Evolutionary conservation across 2,113 vertebrate species (phyloP), one percentile per base, ranked within the genome.

Genomic region (Hypanus sabinus): DNA sequence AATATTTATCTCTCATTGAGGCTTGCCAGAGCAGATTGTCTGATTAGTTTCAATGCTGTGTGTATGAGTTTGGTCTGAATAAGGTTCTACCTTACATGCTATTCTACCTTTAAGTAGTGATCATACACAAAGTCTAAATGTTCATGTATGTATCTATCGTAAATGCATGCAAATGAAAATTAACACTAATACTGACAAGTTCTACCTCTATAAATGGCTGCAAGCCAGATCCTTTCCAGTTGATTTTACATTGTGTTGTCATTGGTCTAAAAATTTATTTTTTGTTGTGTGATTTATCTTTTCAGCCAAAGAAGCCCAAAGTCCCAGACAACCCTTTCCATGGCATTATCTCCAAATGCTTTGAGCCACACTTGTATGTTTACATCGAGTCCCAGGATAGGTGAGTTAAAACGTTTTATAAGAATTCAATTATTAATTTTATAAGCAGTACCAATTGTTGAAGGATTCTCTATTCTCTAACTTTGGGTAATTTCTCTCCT

Each of bases 321-420:
- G 97, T 96, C 94, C 98, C 98, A 6, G 98, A 99, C 94, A 99
- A 99, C 95, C 99, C 99, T 30, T 99, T 99, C 94, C 99, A 99
- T 22, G 98, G 98, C 95, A 98, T 99, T 60, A 96, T 99, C 95
- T 99, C 99, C 96, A 99, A 99, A 97, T 99, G 99, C 95, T 99
- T 99, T 94, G 99, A 99, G 95, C 98, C 99, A 94, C 99, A 99
- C 95, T 98, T 99, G 33, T 99, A 99, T 0, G 99, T 99, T 94
- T 99, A 99, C 94, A 99, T 99, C 2, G 99, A 99, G 95, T 99
- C 99, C 94, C 99, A 99, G 96, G 99, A 99, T 97, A 99, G 97
- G 99, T 99, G 95, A 98, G 98, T 97, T 62, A 27, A 57, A 65
- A 14, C 27, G 14, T 62, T 60, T 0, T 46, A 5, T n/a, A 73